A percentile compares a stretch with the other conserved stretches of the same genome.
These are phyloP conservation scores for Mionectes macconnelli DNA, from an alignment of 2,113 vertebrate species.

Conservation along the genomic window DNA sequence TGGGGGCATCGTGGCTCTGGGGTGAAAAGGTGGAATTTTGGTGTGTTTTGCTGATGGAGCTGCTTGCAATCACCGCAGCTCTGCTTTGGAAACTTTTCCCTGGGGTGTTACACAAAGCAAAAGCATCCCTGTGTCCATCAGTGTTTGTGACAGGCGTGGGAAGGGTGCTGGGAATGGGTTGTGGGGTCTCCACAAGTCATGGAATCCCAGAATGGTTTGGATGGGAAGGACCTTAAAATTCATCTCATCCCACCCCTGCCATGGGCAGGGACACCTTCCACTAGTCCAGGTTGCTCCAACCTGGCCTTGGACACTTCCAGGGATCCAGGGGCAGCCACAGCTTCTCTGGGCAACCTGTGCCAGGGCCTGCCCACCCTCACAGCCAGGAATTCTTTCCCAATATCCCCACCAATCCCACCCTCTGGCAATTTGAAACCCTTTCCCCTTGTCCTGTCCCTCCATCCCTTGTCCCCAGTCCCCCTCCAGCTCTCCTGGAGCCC, in stretches of 20 bases:
- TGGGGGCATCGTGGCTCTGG: fast-evolving
- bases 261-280: background rate
- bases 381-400: background rate
- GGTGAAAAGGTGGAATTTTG: background rate
- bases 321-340: background rate
- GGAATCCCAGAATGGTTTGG: background rate
- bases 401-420: background rate
- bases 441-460: background rate
- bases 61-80: background rate
- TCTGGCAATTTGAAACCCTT: background rate
- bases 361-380: background rate
- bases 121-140: background rate
- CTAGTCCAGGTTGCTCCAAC: fast-evolving
- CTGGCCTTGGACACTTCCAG: background rate
- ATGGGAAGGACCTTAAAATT: background rate
- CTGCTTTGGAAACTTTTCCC: background rate
- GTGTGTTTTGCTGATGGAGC: background rate
- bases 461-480: background rate
- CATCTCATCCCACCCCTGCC: background rate
- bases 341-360: background rate
- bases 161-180: background rate
- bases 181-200: fast-evolving
- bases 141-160: fast-evolving
- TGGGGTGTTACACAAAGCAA: background rate
- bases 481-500: background rate